Base-by-base conservation (phyloP, 2,888 invertebrate genomes). In the Amblyjoppa fuscipennis region DNA sequence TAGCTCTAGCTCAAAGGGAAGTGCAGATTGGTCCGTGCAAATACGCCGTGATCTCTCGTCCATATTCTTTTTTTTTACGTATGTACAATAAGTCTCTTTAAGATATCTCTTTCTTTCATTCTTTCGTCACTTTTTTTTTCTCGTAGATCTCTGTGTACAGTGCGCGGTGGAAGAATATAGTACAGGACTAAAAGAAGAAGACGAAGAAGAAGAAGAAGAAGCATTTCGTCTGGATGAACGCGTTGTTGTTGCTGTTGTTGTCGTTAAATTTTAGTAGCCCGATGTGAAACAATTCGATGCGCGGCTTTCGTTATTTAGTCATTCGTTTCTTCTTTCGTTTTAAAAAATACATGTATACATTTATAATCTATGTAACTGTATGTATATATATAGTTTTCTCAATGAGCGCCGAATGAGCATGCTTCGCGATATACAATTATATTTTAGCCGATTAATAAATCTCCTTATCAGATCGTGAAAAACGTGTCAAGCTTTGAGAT, bases 11-110 rank as follows among this genome's bases (percentile, higher is more conserved):
- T 66, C 38, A 51, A 66, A 76, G 51, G 66, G 49, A 51, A 51
- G 76, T 76, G 76, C 76, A 79, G 76, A 80, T 85, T 85, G 85
- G 85, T 85, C 85, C 85, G 80, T 85, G 85, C 85, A 85, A 83
- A 83, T 83, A 83, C 83, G 83, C 82, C 76, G 68, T 71, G 76
- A 83, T 85, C 76, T 71, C 83, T 45, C 76, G 66, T 68, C n/a
- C 53, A 76, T 77, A 66, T 45, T 28, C 51, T 69, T 71, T 66
- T 70, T 64, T 76, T 80, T 77, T 77, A 83, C 76, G 53, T 85
- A 85, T 85, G 68, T 85, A 85, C 85, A 85, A 83, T 82, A 85
- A 81, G 82, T 82, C 71, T 82, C 66, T 75, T 78, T 73, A 59
- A 45, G 38, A 16, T 77, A 71, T 64, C 53, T 34, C 25, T 82